Base-by-base conservation (phyloP, 2,888 invertebrate species). In the Drosophila infuscata region DNA sequence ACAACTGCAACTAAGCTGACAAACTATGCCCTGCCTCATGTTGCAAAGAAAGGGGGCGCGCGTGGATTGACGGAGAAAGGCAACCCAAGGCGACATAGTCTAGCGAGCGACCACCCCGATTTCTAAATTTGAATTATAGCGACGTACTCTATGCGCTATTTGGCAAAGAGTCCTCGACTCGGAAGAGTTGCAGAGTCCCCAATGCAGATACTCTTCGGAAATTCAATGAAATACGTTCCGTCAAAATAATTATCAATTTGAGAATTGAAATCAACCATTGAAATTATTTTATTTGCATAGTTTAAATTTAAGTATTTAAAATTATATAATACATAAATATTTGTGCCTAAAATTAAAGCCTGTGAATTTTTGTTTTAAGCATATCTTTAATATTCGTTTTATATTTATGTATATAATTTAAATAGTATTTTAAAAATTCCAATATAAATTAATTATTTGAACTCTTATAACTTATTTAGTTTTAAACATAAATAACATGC, bases 1-100 rank as follows among this genome's bases (percentile, higher is more conserved):
- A 66, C 46, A 70, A 82, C 70, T 85, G 88, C 85, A 86, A 83
- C 89, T 70, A 83, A 86, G 87, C 81, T 66, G 80, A 60, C 71
- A 89, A 76, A 78, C 82, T 75, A 70, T 75, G 82, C 83, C 64
- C 49, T 65, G 60, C 74, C 36, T 58, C 68, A 59, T 53, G 63
- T 60, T 30, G 41, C 46, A 25, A 2, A 2, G 46, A 15, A 20
- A 4, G 46, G 46, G 20, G 46, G 2, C 46, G 20, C 20, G 15
- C 20, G 52, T 17, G 7, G 20, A 48, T 46, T 12, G 52, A 56
- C 58, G 33, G 17, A 41, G 30, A 15, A 36, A 8, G 43, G 46
- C 68, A 59, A 46, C 49, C 57, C 63, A 64, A 58, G 53, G 35
- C 58, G 58, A 53, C 63, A 43, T 35, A 59, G 64, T 46, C 25